Base-by-base conservation (phyloP, 2,888 invertebrate genomes). In the Hipparchia sbordonii region DNA sequence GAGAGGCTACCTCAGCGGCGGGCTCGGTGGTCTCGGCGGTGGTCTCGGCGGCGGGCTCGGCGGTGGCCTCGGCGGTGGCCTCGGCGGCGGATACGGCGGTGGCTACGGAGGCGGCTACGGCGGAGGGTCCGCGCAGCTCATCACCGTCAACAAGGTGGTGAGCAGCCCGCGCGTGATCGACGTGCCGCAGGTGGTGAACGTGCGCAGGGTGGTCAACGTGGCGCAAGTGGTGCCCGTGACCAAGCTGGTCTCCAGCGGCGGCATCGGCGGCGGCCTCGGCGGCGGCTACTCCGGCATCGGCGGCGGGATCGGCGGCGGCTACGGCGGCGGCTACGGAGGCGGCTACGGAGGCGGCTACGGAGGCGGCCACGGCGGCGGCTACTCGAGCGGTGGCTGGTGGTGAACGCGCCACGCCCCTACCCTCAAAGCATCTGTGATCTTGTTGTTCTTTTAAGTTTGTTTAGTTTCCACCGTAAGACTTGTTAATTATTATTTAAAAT, bases 151-250 rank as follows among this genome's bases (percentile, higher is more conserved):
- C 73, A 86, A 84, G 73, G 84, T 88, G 0, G 85, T 88, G 66
- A 82, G 81, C 76, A 82, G 85, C 1, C 80, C 79, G 33, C 82
- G 80, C 72, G 82, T 84, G 46, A 82, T 85, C 56, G 78, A 79
- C 62, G 84, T 84, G 39, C 86, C 88, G 7, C 83, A 86, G 73
- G 84, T 85, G 9, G 80, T 87, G 60, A 78, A 79, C 54, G 85
- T 86, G 12, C 85, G 82, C 75, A 88, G 85, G 74, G 80, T 86
- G 46, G 84, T 90, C 76, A 82, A 84, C 68, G 85, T 85, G 74
- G 87, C 85, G 23, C 84, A 86, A 79, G 87, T 86, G 75, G 84
- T 88, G 78, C 82, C 88, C 70, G 87, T 89, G 71, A 89, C 89
- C 80, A 81, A 83, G 76, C 82, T 87, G 66, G 85, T 89, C 62